A percentile compares a stretch with the other conserved stretches of the same genome.
Conservation (phyloP, 2,113 vertebrate species). For the Urocynchramus pylzowi region DNA sequence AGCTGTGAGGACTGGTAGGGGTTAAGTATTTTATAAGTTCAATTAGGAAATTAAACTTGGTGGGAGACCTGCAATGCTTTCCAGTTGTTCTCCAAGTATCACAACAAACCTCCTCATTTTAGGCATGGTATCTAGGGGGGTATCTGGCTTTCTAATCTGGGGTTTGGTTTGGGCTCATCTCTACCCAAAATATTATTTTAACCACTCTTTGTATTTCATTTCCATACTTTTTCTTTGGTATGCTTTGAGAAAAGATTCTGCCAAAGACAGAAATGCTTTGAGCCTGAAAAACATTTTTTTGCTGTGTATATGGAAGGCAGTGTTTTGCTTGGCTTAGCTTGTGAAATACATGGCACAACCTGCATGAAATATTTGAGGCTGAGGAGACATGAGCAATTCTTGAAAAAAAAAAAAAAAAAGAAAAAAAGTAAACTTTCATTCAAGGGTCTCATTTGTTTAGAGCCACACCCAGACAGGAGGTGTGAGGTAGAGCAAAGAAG, state of each 20-base stretch:
- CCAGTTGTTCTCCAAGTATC: not conserved
- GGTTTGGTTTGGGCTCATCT: constrained; percentile 47
- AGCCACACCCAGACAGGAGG: constrained; percentile 1
- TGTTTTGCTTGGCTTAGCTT: constrained; percentile 60
- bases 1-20: not conserved
- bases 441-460: constrained; percentile 44
- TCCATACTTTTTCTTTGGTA: constrained; percentile 43
- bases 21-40: not conserved
- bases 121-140: not conserved
- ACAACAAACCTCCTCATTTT: not conserved
- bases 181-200: constrained; percentile 58
- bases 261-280: constrained; percentile 64
- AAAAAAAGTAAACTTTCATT: constrained; percentile 9
- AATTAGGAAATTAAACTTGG: not conserved
- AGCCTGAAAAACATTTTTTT: constrained; percentile 61
- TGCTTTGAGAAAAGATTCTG: constrained; percentile 50
- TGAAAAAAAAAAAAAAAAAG: not conserved
- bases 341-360: constrained; percentile 61
- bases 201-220: constrained; percentile 53
- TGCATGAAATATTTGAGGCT: constrained; percentile 65
- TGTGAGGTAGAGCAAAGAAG: not conserved
- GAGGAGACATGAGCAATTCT: constrained; percentile 33
- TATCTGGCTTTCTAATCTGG: constrained; percentile 15
- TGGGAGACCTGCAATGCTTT: constrained; percentile 22
- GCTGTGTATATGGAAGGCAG: not conserved